phyloP scores from a whole-genome alignment of 2,113 vertebrate genomes.

The Sclerurus mexicanus region DNA sequence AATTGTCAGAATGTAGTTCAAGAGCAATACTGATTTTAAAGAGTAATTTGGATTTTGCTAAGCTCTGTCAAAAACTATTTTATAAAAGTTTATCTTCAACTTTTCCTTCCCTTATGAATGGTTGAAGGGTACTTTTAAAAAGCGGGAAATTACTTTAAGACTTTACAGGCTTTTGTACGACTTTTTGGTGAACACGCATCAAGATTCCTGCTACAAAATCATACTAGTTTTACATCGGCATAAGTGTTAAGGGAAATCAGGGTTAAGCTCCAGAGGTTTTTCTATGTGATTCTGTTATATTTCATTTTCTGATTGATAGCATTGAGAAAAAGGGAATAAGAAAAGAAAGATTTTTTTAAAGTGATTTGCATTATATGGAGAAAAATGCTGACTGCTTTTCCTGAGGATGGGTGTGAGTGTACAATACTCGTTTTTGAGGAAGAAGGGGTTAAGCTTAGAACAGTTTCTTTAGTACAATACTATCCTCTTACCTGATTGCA shows the following conservation, averaged over 20 bases:
- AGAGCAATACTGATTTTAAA: background rate
- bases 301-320: conserved; percentile 20
- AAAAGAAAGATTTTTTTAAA: background rate
- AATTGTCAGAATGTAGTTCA: background rate
- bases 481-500: background rate
- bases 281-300: background rate
- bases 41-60: background rate
- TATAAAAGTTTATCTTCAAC: background rate
- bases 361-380: background rate
- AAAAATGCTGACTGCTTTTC: background rate
- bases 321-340: background rate
- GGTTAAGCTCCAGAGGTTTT: background rate
- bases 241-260: background rate
- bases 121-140: background rate
- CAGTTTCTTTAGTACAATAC: background rate
- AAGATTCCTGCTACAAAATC: background rate
- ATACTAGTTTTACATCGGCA: background rate
- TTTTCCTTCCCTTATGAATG: background rate
- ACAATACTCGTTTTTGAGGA: background rate
- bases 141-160: background rate
- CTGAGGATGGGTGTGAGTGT: background rate
- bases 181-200: background rate
- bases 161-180: background rate
- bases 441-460: background rate
- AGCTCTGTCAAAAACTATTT: background rate